Base-by-base conservation (phyloP, 2,113 vertebrate genomes). In the Pseudorasbora parva region DNA sequence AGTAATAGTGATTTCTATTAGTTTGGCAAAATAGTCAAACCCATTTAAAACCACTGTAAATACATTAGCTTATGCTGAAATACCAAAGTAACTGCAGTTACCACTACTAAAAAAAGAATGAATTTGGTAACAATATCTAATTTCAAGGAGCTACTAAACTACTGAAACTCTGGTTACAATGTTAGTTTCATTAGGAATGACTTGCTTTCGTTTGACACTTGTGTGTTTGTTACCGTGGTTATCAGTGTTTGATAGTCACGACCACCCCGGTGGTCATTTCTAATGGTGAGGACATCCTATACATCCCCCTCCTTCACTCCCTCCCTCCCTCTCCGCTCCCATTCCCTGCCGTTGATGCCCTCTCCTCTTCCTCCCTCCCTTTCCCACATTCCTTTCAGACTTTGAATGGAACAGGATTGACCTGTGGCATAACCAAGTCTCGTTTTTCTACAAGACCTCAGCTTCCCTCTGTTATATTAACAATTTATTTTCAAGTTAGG, bases 401-500 rank as follows among this genome's bases (percentile, higher is more conserved):
- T 66, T 43, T 49, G 62, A 82, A 71, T 82, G 69, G 60, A 78
- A 82, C 73, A 43, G 60, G 60, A 45, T 9, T 84, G 83, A 78
- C 83, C 75, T 78, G 37, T 66, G 66, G 60, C 76, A 57, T 68
- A 73, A 15, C 60, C 83, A 57, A 43, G 27, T 51, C 75, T 64
- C 57, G 21, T 77, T 41, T 56, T 77, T 41, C 30, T 15, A 81
- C 45, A 68, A 54, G 62, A 81, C 79, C 79, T 43, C 27, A 41
- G 62, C 79, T 62, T 62, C 57, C 71, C 43, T 47, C n/a, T 69
- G 11, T 41, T 78, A 7, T 60, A 80, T 85, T 85, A 81, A 85
- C 76, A 81, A 74, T 85, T 85, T 85, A 85, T 85, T 78, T 45
- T 57, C 76, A 73, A 80, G 45, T 77, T 84, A 43, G 54, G 47